Percentiles rank a stretch among this genome's conserved stretches.
Evolutionary conservation across 2,888 invertebrate species (phyloP).

Genomic region (Thymelicus acteon): DNA sequence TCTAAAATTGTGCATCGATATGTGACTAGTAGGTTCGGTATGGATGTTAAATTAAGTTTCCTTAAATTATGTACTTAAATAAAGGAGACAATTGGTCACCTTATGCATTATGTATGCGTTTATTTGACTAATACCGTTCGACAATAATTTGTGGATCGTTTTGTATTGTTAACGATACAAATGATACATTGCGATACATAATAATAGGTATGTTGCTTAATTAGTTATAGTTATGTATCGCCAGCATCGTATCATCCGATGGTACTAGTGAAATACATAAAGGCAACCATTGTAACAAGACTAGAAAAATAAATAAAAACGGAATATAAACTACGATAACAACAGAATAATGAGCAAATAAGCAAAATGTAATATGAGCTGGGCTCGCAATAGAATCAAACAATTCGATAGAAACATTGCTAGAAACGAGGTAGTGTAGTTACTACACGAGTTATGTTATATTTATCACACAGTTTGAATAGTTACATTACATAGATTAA

Average conservation of each 20-base stretch:
- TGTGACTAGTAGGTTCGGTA: conserved; percentile 67
- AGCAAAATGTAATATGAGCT: conserved; percentile 72
- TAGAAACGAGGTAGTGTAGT: conserved; percentile 81
- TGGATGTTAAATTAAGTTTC: conserved; percentile 62
- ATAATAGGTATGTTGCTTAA: not conserved
- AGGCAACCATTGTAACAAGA: conserved; percentile 57
- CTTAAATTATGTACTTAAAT: conserved; percentile 56
- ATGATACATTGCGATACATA: not conserved
- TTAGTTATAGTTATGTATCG: not conserved
- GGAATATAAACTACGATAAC: conserved; percentile 61
- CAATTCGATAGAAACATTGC: conserved; percentile 65
- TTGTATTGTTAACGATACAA: not conserved
- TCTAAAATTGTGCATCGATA: conserved; percentile 62
- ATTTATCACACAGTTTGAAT: conserved; percentile 67
- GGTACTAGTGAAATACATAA: conserved; percentile 4
- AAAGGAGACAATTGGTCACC: conserved; percentile 27
- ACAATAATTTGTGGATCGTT: not conserved
- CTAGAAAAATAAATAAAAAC: conserved; percentile 63
- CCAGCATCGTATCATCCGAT: not conserved
- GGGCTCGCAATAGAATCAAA: conserved; percentile 69
- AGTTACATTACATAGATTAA: conserved; percentile 50
- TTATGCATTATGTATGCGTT: conserved; percentile 39
- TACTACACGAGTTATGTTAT: conserved; percentile 70
- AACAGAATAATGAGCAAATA: conserved; percentile 71
- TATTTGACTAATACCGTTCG: conserved; percentile 37